Conservation (phyloP, 2,888 invertebrate species). For the Pandemis heparana region DNA sequence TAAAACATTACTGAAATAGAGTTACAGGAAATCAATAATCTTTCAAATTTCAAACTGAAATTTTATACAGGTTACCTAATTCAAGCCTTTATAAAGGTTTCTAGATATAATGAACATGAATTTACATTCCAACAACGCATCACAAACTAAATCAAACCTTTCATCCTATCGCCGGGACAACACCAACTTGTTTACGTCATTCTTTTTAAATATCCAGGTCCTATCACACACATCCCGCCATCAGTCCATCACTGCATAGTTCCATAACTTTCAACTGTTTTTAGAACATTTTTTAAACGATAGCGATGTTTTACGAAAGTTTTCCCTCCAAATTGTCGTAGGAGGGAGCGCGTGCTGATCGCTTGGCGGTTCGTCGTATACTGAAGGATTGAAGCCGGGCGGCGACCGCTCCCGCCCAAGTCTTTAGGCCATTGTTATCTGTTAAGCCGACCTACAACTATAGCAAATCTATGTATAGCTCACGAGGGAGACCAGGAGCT, state of each 20-base stretch:
- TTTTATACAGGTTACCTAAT: too few species aligned
- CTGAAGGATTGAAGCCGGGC: constrained; percentile 52
- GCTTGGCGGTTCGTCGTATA: constrained; percentile 56
- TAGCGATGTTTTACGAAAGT: constrained; percentile 58
- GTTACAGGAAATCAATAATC: too few species aligned
- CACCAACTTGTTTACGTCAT: constrained; percentile 51
- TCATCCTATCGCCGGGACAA: constrained; percentile 62
- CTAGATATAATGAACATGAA: too few species aligned
- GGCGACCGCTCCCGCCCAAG: constrained; percentile 46
- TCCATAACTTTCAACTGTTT: constrained; percentile 49
- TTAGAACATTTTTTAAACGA: constrained; percentile 42
- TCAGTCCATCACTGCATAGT: constrained; percentile 57
- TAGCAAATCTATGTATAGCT: not conserved
- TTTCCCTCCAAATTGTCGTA: constrained; percentile 67
- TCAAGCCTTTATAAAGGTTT: too few species aligned
- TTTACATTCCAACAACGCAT: not conserved
- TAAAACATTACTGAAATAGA: too few species aligned
- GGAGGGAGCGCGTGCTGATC: constrained; percentile 55
- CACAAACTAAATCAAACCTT: constrained; percentile 58
- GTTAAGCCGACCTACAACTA: constrained; percentile 34
- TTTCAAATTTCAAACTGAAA: too few species aligned
- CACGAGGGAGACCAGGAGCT: not conserved
- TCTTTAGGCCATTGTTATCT: constrained; percentile 44
- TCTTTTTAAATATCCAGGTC: constrained; percentile 47
- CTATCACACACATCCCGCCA: constrained; percentile 48